Conservation (phyloP, 2,888 invertebrate genomes). For the Chymomyza amoena region DNA sequence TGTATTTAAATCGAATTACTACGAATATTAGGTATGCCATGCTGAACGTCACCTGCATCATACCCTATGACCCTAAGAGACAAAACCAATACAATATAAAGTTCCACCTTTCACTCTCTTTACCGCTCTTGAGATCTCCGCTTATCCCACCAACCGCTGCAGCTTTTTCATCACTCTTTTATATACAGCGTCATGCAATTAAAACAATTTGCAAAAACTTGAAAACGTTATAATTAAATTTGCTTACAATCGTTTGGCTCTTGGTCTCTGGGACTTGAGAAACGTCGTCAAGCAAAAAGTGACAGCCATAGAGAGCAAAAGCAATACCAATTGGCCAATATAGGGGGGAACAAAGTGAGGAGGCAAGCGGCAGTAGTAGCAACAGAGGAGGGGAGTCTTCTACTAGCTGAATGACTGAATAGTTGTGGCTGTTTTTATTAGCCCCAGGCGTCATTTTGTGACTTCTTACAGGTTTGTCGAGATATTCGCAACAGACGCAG, state of each 20-base stretch:
- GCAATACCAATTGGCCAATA: slow-evolving; percentile 18
- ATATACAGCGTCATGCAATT: slow-evolving; percentile 37
- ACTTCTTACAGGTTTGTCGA: slow-evolving; percentile 40
- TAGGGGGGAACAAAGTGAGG: neutral
- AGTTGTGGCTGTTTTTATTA: slow-evolving; percentile 22
- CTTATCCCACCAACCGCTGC: neutral
- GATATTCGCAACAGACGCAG: slow-evolving; percentile 6
- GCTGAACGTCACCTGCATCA: too few species aligned
- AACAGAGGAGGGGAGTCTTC: neutral
- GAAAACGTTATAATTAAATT: slow-evolving; percentile 53
- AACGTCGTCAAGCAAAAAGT: slow-evolving; percentile 19
- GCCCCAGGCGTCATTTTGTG: slow-evolving; percentile 37
- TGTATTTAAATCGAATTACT: too few species aligned
- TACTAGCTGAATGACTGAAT: neutral
- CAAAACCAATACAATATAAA: neutral
- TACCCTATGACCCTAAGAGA: neutral
- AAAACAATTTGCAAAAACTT: slow-evolving; percentile 50
- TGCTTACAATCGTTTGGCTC: slow-evolving; percentile 29
- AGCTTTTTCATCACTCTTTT: neutral
- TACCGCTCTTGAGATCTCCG: neutral
- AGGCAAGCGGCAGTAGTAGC: neutral
- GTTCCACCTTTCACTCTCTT: neutral
- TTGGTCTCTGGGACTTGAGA: neutral
- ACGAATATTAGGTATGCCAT: too few species aligned
- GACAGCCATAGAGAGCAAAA: slow-evolving; percentile 36